These are phyloP conservation scores for Pelmatolapia mariae DNA, from an alignment of 2,113 vertebrate genomes.

Conservation along the genomic window DNA sequence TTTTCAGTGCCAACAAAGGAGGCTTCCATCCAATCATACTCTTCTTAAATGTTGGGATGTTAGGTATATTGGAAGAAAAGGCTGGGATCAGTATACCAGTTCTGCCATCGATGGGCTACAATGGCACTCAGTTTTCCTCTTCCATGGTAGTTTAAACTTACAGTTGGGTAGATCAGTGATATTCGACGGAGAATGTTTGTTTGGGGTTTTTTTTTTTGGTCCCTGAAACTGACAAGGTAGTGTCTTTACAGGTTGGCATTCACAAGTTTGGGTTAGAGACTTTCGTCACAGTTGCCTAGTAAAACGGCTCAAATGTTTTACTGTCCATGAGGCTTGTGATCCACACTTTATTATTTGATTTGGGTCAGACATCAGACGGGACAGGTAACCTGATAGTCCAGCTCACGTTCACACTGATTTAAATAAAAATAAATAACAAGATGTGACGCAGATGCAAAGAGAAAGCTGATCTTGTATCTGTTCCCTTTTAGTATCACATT, in stretches of 20 bases:
- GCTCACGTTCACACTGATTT: not conserved
- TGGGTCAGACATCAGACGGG: not conserved
- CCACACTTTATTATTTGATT: not conserved
- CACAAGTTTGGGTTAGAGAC: not conserved
- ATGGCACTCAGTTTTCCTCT: not conserved
- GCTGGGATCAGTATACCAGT: not conserved
- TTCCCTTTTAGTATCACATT: not conserved
- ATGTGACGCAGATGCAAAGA: not conserved
- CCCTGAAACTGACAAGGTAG: not conserved
- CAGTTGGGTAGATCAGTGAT: not conserved
- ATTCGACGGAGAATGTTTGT: not conserved
- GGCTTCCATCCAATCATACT: not conserved
- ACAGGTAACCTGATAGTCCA: not conserved
- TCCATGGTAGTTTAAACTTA: not conserved
- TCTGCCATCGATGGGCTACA: not conserved
- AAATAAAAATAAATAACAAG: not conserved
- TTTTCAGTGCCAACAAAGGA: not conserved
- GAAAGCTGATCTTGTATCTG: not conserved
- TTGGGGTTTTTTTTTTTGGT: not conserved
- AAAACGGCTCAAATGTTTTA: not conserved
- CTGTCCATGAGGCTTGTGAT: not conserved
- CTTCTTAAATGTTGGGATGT: not conserved
- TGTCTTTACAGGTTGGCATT: not conserved
- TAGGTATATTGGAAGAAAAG: not conserved
- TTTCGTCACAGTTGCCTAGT: not conserved